Evolutionary conservation across 2,113 vertebrate genomes (phyloP).

Genomic region (Anhinga anhinga): DNA sequence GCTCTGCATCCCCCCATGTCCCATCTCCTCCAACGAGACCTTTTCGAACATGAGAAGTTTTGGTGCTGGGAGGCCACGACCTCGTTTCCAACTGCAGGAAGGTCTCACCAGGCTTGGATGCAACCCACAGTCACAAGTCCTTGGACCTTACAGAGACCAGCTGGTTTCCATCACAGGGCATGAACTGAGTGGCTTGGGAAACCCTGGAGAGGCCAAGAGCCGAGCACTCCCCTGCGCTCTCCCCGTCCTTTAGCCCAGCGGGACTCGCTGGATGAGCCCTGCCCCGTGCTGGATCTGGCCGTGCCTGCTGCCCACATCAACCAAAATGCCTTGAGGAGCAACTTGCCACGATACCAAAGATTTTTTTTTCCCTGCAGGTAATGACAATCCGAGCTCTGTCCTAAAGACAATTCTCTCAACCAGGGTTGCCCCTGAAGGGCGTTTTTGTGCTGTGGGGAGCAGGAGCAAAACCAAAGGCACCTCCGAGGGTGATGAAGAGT

Average conservation of each 20-base stretch:
- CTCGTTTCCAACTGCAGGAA: accelerated
- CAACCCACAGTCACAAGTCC: background rate
- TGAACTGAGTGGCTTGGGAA: background rate
- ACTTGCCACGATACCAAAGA: slow-evolving; percentile 68
- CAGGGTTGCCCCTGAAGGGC: slow-evolving; percentile 29
- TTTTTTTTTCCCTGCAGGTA: slow-evolving; percentile 40
- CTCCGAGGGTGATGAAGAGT: accelerated
- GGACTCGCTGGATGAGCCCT: background rate
- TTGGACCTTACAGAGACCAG: background rate
- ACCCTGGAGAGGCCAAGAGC: background rate
- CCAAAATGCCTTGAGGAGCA: slow-evolving; percentile 46
- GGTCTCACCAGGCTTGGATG: background rate
- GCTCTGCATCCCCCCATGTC: background rate
- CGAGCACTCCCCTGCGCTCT: background rate
- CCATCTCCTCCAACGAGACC: background rate
- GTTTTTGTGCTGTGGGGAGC: slow-evolving; percentile 29
- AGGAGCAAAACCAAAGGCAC: background rate
- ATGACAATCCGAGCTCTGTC: slow-evolving; percentile 64
- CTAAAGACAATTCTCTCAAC: slow-evolving; percentile 57
- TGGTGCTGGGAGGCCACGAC: background rate
- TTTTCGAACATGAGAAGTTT: background rate
- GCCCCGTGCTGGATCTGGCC: accelerated
- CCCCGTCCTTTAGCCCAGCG: background rate
- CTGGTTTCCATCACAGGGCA: background rate
- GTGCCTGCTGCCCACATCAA: background rate